phyloP scores from a whole-genome alignment of 2,113 vertebrate genomes.

The Sapayoa aenigma region DNA sequence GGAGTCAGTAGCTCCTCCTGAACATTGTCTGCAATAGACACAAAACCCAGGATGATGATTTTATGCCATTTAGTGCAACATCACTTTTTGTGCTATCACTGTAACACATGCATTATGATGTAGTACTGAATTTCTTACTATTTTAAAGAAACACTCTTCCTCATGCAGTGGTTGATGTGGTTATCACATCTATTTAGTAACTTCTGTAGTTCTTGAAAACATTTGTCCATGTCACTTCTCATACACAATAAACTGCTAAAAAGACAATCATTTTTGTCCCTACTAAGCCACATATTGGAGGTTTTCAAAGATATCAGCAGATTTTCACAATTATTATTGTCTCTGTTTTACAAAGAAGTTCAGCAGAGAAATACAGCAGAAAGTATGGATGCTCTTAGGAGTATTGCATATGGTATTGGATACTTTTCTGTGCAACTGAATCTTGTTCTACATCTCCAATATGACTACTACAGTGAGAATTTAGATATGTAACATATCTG shows the following conservation, averaged over 20 bases:
- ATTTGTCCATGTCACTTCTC: not conserved
- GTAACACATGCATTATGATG: not conserved
- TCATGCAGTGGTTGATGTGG: not conserved
- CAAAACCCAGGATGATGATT: not conserved
- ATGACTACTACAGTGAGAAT: not conserved
- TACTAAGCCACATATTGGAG: not conserved
- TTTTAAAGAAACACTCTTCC: not conserved
- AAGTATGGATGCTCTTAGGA: not conserved
- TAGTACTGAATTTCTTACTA: not conserved
- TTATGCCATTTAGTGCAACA: not conserved
- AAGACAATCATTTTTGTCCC: not conserved
- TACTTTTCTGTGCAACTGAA: not conserved
- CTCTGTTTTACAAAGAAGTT: not conserved
- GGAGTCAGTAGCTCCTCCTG: not conserved
- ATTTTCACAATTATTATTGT: not conserved
- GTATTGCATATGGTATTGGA: not conserved
- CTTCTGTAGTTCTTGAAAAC: not conserved
- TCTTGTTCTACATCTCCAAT: not conserved
- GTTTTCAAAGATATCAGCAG: not conserved
- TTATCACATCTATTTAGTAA: not conserved
- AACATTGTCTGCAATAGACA: not conserved
- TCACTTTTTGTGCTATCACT: not conserved
- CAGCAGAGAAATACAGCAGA: not conserved
- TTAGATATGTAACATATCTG: not conserved
- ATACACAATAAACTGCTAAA: not conserved